Evolutionary conservation across 2,797 vertebrate species (phyloP).

Genomic region (Phrynocephalus vlangalii): DNA sequence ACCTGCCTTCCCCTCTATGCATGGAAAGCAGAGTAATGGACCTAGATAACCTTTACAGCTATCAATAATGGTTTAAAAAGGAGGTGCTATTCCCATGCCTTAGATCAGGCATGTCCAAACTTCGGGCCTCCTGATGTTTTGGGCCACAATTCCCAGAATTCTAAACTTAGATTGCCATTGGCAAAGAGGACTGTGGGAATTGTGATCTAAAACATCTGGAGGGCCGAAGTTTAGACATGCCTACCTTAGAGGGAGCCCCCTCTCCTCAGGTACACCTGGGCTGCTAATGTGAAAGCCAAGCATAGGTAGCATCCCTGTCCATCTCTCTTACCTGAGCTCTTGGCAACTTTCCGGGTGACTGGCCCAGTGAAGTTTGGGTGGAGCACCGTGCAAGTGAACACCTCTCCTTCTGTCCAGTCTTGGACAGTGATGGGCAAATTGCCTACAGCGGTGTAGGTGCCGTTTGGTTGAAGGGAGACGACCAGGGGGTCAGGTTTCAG

Average conservation of each 20-base stretch:
- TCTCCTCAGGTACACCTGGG: not conserved
- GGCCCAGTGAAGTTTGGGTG: constrained; percentile 25
- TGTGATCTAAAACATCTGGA: too few species aligned
- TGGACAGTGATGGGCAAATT: not conserved
- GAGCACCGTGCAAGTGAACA: constrained; percentile 39
- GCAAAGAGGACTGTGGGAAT: too few species aligned
- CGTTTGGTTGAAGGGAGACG: not conserved
- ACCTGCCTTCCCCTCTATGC: not conserved
- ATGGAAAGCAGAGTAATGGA: not conserved
- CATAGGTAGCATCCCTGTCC: too few species aligned
- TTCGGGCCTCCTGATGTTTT: too few species aligned
- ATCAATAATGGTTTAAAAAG: not conserved
- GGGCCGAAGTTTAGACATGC: too few species aligned
- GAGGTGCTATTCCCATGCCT: not conserved
- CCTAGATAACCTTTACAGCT: not conserved
- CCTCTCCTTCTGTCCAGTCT: constrained; percentile 41
- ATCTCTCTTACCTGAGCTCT: constrained; percentile 28
- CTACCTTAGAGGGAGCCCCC: too few species aligned
- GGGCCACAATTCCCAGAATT: too few species aligned
- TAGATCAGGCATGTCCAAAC: not conserved
- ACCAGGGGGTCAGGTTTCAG: fast-evolving
- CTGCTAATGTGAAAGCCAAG: too few species aligned
- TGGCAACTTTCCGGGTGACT: constrained; percentile 35
- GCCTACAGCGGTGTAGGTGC: constrained; percentile 27
- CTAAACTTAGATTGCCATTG: too few species aligned